Evolutionary conservation across 1,140 invertebrate species (phyloP), one percentile per base, ranked within the genome.

Genomic region (Ceratina australensis): DNA sequence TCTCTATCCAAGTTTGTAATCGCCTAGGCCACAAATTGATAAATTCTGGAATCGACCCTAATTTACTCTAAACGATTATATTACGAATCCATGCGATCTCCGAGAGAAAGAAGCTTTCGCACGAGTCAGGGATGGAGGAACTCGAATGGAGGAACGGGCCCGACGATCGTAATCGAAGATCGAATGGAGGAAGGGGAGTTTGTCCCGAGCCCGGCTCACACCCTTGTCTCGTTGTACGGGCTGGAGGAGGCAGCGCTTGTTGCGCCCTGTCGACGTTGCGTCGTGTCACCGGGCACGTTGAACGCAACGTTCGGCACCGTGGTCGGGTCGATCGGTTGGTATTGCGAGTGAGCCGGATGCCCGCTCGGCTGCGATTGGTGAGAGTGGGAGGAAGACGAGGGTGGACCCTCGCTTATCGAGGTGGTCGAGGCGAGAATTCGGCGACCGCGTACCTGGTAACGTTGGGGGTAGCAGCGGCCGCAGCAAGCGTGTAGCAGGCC

Each of bases 401-500:
- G 88, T 81, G 89, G 86, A 85, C 88, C 88, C 86, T 92, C 91
- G 89, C 89, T 91, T 87, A 92, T 92, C 64, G 90, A 92, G 83
- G 89, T 91, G 84, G 88, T 91, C 79, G 91, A 91, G 77, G 87
- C 88, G 87, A 92, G 90, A 76, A 92, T 92, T 83, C 88, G 90
- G 84, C 91, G 91, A 90, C 91, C 91, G 89, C 92, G 91, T 94
- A 97, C 96, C 96, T 97, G 97, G 92, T 98, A 97, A 91, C 96
- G 95, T 91, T 97, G 96, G 16, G 96, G 96, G 90, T 96, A 97
- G 91, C 97, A 97, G 72, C 96, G 93, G 72, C 96, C 96, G 91
- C 97, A 98, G 92, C 97, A 98, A 52, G 96, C 94, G 87, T 96
- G 95, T 87, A 97, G 92, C 49, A 97, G 93, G 28, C 95, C 96